phyloP scores from a whole-genome alignment of 1,140 invertebrate genomes.

The Aphelinus certus region DNA sequence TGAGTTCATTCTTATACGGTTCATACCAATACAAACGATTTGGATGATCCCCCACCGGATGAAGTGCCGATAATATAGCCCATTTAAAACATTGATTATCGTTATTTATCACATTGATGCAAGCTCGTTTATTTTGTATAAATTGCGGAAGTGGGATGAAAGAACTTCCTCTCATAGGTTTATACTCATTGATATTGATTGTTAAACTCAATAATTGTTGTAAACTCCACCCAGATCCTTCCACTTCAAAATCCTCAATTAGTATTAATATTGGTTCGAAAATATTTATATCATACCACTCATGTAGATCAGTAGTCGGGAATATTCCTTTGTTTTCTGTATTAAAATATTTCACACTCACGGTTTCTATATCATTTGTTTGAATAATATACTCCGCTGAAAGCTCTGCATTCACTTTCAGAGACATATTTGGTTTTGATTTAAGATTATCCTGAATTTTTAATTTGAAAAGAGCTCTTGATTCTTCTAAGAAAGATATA shows the following conservation, averaged over 20 bases:
- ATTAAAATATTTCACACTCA: too few species aligned
- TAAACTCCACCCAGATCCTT: constrained; percentile 10
- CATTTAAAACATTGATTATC: too few species aligned
- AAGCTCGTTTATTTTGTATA: constrained; percentile 1
- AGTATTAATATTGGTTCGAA: neutral
- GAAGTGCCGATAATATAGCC: neutral
- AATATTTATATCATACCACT: constrained; percentile 3
- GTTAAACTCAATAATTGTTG: neutral
- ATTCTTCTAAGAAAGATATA: too few species aligned
- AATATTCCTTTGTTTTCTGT: too few species aligned
- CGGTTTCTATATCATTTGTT: too few species aligned
- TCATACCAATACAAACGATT: neutral
- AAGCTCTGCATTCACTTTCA: too few species aligned
- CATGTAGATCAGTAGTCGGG: neutral
- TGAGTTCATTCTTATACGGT: neutral
- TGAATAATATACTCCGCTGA: too few species aligned
- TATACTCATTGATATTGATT: constrained; percentile 28
- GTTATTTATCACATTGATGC: neutral
- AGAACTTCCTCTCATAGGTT: constrained; percentile 17
- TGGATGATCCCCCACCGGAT: neutral
- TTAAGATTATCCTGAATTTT: too few species aligned
- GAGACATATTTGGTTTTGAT: too few species aligned
- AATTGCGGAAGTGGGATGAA: constrained; percentile 13
- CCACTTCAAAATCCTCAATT: constrained; percentile 27
- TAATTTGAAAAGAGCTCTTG: too few species aligned